Base-by-base conservation (phyloP, 2,113 vertebrate genomes). In the Clinocottus analis region DNA sequence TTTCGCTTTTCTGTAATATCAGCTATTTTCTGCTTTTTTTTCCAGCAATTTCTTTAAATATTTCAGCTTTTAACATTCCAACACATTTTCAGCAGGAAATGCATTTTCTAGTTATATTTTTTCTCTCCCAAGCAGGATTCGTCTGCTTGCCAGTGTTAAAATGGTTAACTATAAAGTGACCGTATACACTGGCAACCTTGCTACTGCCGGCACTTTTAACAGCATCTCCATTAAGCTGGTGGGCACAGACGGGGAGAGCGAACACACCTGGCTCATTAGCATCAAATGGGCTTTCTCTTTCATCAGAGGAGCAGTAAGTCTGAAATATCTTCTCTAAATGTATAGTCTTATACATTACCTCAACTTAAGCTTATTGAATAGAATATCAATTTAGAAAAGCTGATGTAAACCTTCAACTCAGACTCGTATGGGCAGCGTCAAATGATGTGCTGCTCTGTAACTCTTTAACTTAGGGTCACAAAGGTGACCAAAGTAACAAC, bases 191-290 rank as follows among this genome's bases (percentile, higher is more conserved):
- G 16, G 4, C 0, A 0, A 69, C 4, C 0, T 25, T 0, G 3
- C 3, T 0, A 0, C 0, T 21, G 70, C 87, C 12, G 17, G 43
- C 41, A 91, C 87, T 8, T 25, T 87, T 0, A 88, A 89, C 84
- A 68, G 78, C 0, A 16, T 93, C 39, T 88, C 8, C 76, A 89
- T 93, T 51, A 93, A 90, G 49, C 74, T 93, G 73, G 81, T 92
- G 72, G 92, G 92, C 21, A 68, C 51, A 5, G 51, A 72, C 7
- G 77, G 87, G 1, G 86, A 93, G 66, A 90, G 84, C 3, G 0
- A 70, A 0, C 76, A 33, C 7, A 39, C 0, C 0, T 47, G 13
- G 70, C 84, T 93, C 1, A 0, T 2, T 0, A 9, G 33, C 60
- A 0, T 64, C 6, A 83, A 43, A 55, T 68, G 68, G 1, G 3